Percentiles rank a stretch among this genome's conserved stretches.
These are phyloP conservation scores for Trachelus troglodyta DNA, from an alignment of 2,888 invertebrate species.

Conservation along the genomic window DNA sequence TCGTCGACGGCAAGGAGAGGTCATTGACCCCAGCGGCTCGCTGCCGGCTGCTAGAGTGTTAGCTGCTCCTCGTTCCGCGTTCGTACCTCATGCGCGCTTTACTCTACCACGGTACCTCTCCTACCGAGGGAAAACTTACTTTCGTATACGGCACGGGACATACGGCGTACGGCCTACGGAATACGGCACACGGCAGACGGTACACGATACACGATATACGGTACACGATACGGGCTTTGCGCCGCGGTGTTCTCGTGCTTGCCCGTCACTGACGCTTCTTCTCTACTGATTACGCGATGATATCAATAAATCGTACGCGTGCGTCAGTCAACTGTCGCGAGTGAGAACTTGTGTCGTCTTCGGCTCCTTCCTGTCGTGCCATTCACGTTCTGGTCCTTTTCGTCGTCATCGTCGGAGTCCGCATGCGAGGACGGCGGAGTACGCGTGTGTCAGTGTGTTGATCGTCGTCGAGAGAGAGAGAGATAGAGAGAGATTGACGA, in stretches of 20 bases:
- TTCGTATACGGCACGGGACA: slow-evolving; percentile 9
- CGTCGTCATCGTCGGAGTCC: neutral
- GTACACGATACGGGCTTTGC: neutral
- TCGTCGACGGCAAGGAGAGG: slow-evolving; percentile 61
- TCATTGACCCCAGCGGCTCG: slow-evolving; percentile 65
- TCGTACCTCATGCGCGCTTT: slow-evolving; percentile 56
- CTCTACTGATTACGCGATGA: neutral
- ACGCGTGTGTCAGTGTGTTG: neutral
- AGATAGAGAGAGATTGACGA: neutral
- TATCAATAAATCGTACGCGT: neutral
- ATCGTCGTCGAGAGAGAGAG: neutral
- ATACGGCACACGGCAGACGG: neutral
- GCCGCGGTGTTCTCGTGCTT: neutral
- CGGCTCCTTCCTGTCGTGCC: neutral
- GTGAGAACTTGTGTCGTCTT: neutral
- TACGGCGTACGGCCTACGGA: slow-evolving; percentile 1
- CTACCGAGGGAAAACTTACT: slow-evolving; percentile 12
- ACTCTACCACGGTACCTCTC: slow-evolving; percentile 20
- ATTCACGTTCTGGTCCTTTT: neutral
- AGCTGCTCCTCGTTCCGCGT: slow-evolving; percentile 50
- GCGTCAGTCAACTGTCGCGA: neutral
- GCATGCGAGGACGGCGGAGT: neutral
- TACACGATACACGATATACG: neutral
- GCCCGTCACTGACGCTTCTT: neutral
- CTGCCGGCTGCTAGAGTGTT: slow-evolving; percentile 65